phyloP scores from a whole-genome alignment of 2,797 vertebrate genomes.

The Channallabes apus region DNA sequence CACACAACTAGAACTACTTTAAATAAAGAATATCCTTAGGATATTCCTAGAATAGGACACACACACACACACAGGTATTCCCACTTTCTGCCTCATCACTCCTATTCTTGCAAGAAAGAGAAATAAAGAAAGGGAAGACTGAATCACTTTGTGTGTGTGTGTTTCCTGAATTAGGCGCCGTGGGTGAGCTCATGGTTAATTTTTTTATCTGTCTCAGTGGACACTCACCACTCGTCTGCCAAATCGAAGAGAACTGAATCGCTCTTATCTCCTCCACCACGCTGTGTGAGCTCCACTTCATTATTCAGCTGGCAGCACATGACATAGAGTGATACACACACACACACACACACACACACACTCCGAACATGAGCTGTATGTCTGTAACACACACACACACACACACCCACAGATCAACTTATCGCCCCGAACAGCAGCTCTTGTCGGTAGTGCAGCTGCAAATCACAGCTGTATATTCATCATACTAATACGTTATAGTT shows the following conservation, averaged over 20 bases:
- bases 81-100: neutral
- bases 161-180: neutral
- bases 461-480: neutral
- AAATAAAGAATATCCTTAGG: neutral
- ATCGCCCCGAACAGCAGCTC: neutral
- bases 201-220: constrained; percentile 40
- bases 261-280: constrained; percentile 72
- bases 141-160: neutral
- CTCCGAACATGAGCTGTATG: neutral
- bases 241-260: constrained; percentile 32
- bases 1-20: neutral
- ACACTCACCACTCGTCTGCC: constrained; percentile 31
- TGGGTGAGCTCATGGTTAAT: constrained; percentile 29
- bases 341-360: constrained; percentile 6
- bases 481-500: neutral
- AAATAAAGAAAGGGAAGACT: neutral
- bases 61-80: neutral
- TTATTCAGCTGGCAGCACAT: constrained; percentile 72
- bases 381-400: too few species aligned
- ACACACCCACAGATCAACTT: neutral
- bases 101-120: neutral
- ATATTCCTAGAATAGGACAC: neutral
- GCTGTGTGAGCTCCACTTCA: constrained; percentile 75
- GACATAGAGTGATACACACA: constrained; percentile 49
- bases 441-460: neutral